Percentiles rank a stretch among this genome's conserved stretches.
Conservation (phyloP, 2,888 invertebrate species). For the Drosophila emarginata region DNA sequence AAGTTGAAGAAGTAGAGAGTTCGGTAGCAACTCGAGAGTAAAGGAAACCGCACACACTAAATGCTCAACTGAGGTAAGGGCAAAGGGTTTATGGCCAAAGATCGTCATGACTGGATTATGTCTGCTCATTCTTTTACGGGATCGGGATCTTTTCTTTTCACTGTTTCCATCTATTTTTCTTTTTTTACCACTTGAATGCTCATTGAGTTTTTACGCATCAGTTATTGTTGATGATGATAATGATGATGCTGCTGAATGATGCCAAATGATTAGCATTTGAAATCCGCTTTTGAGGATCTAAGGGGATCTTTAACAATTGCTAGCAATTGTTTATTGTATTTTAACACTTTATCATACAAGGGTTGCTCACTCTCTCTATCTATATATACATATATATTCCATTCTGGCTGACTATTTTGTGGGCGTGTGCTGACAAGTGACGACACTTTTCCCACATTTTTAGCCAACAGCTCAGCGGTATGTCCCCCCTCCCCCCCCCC, state of each 20-base stretch:
- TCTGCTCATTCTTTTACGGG: slow-evolving; percentile 19
- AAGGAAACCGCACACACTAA: slow-evolving; percentile 63
- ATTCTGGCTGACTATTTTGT: slow-evolving; percentile 30
- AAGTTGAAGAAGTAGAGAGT: slow-evolving; percentile 32
- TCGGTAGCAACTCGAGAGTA: not conserved
- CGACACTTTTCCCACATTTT: slow-evolving; percentile 72
- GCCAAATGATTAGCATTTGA: slow-evolving; percentile 74
- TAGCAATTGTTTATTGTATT: slow-evolving; percentile 48
- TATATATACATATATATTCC: too few species aligned
- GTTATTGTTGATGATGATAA: slow-evolving; percentile 1
- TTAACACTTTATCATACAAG: slow-evolving; percentile 52
- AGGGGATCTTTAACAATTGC: slow-evolving; percentile 63
- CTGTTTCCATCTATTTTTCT: slow-evolving; percentile 19
- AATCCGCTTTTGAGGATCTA: slow-evolving; percentile 79
- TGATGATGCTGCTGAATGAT: not conserved
- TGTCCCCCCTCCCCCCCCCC: slow-evolving; percentile 28
- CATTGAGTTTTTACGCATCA: slow-evolving; percentile 69
- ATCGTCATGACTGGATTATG: slow-evolving; percentile 81
- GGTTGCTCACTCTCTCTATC: slow-evolving; percentile 40
- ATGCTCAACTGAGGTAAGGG: slow-evolving; percentile 46
- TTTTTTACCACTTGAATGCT: slow-evolving; percentile 55
- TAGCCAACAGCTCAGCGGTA: slow-evolving; percentile 51
- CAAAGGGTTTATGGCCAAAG: slow-evolving; percentile 50
- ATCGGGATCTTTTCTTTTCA: slow-evolving; percentile 42
- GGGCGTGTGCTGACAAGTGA: slow-evolving; percentile 61